These are phyloP conservation scores for Phalanger gymnotis DNA, from an alignment of 2,797 vertebrate species.

Conservation along the genomic window DNA sequence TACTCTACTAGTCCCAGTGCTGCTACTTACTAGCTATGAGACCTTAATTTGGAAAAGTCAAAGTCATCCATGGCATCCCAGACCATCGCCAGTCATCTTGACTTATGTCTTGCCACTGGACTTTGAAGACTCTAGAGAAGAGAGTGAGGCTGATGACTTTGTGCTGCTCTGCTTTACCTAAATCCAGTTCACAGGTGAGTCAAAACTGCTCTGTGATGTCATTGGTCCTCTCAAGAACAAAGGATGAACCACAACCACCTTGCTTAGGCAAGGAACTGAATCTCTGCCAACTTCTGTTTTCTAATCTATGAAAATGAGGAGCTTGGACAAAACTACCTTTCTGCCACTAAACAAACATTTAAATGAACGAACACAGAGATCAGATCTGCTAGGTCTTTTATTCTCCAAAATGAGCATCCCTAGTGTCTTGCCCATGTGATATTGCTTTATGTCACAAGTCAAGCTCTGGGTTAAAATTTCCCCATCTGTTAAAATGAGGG, in stretches of 20 bases:
- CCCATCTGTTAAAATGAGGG: neutral
- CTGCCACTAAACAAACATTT: neutral
- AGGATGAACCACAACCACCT: neutral
- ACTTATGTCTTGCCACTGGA: neutral
- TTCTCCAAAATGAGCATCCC: neutral
- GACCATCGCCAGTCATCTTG: neutral
- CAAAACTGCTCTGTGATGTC: neutral
- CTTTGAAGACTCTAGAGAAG: neutral
- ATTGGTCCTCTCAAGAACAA: neutral
- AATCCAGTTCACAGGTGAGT: neutral
- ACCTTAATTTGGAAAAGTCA: neutral
- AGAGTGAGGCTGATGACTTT: neutral
- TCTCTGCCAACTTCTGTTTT: neutral
- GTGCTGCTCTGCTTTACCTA: neutral
- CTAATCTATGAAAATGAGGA: neutral
- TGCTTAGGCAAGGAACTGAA: neutral
- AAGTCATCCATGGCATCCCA: neutral
- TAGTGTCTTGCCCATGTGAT: neutral
- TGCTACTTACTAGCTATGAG: neutral
- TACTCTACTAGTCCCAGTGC: neutral
- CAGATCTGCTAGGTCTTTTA: neutral
- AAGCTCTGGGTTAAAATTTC: neutral
- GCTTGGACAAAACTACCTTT: neutral
- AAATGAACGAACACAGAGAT: neutral
- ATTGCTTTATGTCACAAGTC: neutral